phyloP scores from a whole-genome alignment of 2,797 vertebrate species.

The Tachyglossus aculeatus region DNA sequence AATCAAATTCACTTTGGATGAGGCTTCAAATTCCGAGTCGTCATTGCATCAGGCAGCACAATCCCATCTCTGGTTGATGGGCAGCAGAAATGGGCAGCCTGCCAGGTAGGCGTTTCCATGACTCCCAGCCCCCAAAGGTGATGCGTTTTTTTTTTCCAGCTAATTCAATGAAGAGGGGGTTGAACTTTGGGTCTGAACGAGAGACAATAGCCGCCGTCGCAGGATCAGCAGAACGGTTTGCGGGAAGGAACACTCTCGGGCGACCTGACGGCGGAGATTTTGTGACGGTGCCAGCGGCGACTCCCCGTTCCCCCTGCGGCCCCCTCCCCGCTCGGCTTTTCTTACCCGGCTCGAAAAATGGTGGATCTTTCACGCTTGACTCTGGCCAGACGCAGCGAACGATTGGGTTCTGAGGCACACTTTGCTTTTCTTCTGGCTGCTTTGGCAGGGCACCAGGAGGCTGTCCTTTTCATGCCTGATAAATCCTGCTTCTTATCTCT shows the following conservation, averaged over 20 bases:
- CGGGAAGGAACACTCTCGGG: constrained; percentile 89
- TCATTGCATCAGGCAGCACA: constrained; percentile 86
- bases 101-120: constrained; percentile 97
- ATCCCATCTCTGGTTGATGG: constrained; percentile 86
- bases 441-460: constrained; percentile 83
- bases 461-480: constrained; percentile 81
- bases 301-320: constrained; percentile 81
- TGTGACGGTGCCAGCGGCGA: constrained; percentile 86
- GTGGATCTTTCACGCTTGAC: constrained; percentile 85
- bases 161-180: constrained; percentile 85
- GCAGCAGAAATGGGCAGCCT: constrained; percentile 86
- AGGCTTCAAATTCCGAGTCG: constrained; percentile 85
- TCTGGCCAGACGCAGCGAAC: constrained; percentile 83
- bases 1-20: constrained; percentile 89
- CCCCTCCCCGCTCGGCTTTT: too few relatives aligned
- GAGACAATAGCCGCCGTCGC: constrained; percentile 97
- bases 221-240: constrained; percentile 91
- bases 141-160: constrained; percentile 88
- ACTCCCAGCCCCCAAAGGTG: constrained; percentile 91
- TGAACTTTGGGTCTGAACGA: constrained; percentile 89
- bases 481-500: constrained; percentile 78
- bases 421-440: constrained; percentile 79
- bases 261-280: constrained; percentile 89
- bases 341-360: constrained; percentile 89
- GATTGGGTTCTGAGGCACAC: constrained; percentile 81